Evolutionary conservation across 53 echinoderm and acorn worm genomes (phyloP), one percentile per base, ranked within the genome.

Genomic region (Hippasteria phrygiana): DNA sequence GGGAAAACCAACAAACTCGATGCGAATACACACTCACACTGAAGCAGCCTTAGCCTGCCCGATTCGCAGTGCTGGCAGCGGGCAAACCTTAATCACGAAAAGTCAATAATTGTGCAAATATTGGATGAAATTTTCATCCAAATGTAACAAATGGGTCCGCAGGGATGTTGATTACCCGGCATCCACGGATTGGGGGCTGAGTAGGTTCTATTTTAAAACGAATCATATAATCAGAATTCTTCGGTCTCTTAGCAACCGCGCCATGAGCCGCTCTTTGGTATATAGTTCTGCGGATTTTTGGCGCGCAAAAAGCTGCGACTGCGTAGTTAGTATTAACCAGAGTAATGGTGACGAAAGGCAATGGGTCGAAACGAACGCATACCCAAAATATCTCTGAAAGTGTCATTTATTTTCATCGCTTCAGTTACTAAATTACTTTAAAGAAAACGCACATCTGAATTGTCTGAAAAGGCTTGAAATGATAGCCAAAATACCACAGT

Each of bases 21-120:
- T 1, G 53, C 50, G 26, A 13, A 63, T 29, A 81, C 67, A 83
- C 37, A 62, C 27, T 51, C 41, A 83, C 43, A 83, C 43, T 32
- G 28, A 34, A 42, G 47, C 76, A 42, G 50, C 32, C 6, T 47
- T 33, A 33, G 75, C 24, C 24, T 12, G 59, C 3, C 59, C 59
- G 59, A 22, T 12, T 40, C 9, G 73, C 37, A 2, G 72, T 7
- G 72, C 38, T 38, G 36, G 72, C 36, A 37, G 72, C 42, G 12
- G 28, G 46, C 56, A 46, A 65, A 48, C 69, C 85, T 71, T 71
- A 85, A 85, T 85, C 85, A 85, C 70, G 85, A 85, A 85, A 85
- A 70, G 85, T 85, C 56, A 85, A 85, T 85, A 85, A 71, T 85
- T 47, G 85, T 69, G 70, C 71, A 85, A 85, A 85, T 85, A 85